Evolutionary conservation across 2,888 invertebrate species (phyloP).

Genomic region (Byasa hedistus): DNA sequence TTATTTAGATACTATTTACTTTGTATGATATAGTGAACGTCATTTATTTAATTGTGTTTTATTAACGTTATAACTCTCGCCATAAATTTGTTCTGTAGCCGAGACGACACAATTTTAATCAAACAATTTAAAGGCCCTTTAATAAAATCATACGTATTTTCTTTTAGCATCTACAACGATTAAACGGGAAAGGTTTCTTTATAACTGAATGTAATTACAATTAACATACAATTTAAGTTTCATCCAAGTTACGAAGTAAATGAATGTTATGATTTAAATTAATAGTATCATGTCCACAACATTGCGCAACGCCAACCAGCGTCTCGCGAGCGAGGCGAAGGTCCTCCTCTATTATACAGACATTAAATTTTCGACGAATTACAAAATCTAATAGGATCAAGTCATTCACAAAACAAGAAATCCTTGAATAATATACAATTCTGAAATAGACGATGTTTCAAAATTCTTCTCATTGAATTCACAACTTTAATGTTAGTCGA

Average conservation of each 20-base stretch:
- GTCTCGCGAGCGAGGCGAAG: conserved; percentile 21
- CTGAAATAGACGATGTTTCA: conserved; percentile 16
- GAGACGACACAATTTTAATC: no score
- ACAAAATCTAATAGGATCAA: conserved; percentile 28
- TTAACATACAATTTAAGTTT: not conserved
- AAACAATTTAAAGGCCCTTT: no score
- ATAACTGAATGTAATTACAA: not conserved
- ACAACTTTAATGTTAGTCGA: not conserved
- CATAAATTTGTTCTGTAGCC: no score
- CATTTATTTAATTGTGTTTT: no score
- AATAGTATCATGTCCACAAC: not conserved
- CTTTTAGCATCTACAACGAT: no score
- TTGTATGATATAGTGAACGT: no score
- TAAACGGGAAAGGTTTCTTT: not conserved
- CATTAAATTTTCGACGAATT: conserved; percentile 12
- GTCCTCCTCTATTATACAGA: conserved; percentile 13
- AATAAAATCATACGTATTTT: no score
- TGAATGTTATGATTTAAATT: not conserved
- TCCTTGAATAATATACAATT: conserved; percentile 25
- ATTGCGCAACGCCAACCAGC: not conserved
- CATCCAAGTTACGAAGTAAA: not conserved
- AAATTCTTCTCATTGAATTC: not conserved
- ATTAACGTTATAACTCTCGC: no score
- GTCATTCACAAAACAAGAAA: conserved; percentile 2
- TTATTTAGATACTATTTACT: not conserved